Conservation (phyloP, 2,113 vertebrate genomes). For the Trinectes maculatus region DNA sequence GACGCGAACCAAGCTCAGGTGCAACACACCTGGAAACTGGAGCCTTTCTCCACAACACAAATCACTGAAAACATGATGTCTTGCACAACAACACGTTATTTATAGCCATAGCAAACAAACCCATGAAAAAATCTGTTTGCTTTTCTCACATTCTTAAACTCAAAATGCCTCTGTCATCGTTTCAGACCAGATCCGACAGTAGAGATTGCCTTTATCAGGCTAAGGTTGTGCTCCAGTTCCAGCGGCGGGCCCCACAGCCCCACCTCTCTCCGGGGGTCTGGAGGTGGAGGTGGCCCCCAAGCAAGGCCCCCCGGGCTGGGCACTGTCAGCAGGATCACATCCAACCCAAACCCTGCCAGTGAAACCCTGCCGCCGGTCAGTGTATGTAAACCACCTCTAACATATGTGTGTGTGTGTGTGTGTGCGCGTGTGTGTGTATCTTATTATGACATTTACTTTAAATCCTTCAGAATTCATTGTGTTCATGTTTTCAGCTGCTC, state of each 20-base stretch:
- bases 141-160: too few relatives aligned
- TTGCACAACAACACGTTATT: too few relatives aligned
- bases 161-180: too few relatives aligned
- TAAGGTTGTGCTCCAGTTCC: slow-evolving; percentile 73
- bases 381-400: slow-evolving; percentile 61
- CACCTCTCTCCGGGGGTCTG: slow-evolving; percentile 62
- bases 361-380: slow-evolving; percentile 64
- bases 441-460: too few relatives aligned
- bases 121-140: too few relatives aligned
- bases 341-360: slow-evolving; percentile 71
- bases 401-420: too few relatives aligned
- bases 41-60: too few relatives aligned
- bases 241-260: slow-evolving; percentile 77
- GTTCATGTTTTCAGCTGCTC: slow-evolving; percentile 74
- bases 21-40: slow-evolving; percentile 16
- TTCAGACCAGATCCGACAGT: slow-evolving; percentile 87
- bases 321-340: slow-evolving; percentile 59
- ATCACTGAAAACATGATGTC: neutral
- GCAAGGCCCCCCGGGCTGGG: slow-evolving; percentile 38
- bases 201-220: slow-evolving; percentile 92
- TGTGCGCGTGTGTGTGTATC: too few relatives aligned
- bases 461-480: neutral
- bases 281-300: slow-evolving; percentile 47
- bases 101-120: too few relatives aligned
- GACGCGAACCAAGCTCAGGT: slow-evolving; percentile 87